Evolutionary conservation across 2,888 invertebrate species (phyloP), one percentile per base, ranked within the genome.

Genomic region (Pyrocoelia pectoralis): DNA sequence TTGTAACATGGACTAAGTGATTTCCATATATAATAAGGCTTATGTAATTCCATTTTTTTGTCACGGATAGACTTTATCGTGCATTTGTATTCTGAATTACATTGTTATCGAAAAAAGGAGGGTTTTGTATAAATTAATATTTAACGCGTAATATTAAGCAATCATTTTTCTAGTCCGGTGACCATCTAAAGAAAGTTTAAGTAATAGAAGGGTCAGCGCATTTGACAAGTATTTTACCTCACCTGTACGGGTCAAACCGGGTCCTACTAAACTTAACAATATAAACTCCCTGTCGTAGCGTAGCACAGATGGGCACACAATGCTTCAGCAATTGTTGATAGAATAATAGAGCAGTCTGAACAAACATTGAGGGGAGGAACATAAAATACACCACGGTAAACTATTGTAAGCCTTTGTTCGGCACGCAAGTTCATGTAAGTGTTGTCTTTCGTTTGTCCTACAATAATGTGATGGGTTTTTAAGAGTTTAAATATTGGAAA

Each of bases 261-360:
- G 66, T 53, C 24, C 40, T 52, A 53, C 24, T 6, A 24, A 51
- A 48, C 38, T 49, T 51, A 61, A 65, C 61, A 65, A 65, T 61
- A 51, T 54, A 33, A 57, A 48, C 52, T 61, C 61, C 65, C 61
- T 56, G 57, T 61, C 65, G 61, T 33, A 24, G 24, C 24, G 24
- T 24, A 53, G 73, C 77, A 77, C 78, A 78, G 78, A 80, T 79
- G 80, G 78, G 77, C 78, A 76, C 75, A 78, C 80, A 79, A 79
- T 79, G 67, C 74, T 71, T 67, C 70, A 70, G 73, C 78, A 75
- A 80, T 79, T 77, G 78, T 78, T 77, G 76, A 77, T 77, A 70
- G 78, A 79, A 80, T 80, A 80, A 79, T 79, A 77, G 80, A 77
- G 76, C 75, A 76, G 75, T 76, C 73, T 77, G 77, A 77, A 78